These are phyloP conservation scores for Hipparchia semele DNA, from an alignment of 2,888 invertebrate genomes.

Conservation along the genomic window DNA sequence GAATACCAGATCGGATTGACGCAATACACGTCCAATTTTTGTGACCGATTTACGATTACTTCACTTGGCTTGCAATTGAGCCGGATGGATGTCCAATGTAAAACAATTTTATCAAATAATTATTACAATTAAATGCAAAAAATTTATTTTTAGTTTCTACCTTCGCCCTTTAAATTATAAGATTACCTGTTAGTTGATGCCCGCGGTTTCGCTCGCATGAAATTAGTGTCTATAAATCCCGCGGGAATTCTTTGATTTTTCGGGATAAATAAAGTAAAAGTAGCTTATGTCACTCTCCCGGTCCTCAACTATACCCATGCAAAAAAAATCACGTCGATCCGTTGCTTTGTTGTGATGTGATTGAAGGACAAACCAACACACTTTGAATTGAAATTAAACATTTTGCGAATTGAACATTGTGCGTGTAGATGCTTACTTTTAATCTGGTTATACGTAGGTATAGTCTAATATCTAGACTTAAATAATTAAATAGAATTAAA, in stretches of 20 bases:
- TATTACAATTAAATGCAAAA: neutral
- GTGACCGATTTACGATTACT: constrained; percentile 25
- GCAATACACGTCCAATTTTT: constrained; percentile 28
- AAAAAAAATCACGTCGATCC: no score
- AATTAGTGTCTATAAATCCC: no score
- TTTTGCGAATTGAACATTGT: no score
- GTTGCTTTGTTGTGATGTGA: no score
- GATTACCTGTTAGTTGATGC: no score
- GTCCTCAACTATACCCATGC: no score
- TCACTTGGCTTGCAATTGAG: constrained; percentile 11
- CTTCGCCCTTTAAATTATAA: neutral
- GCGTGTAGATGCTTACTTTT: neutral
- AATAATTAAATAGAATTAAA: neutral
- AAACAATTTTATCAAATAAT: neutral
- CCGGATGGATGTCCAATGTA: neutral
- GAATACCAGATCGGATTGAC: constrained; percentile 23
- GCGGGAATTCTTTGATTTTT: no score
- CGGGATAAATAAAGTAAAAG: no score
- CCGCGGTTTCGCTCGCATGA: no score
- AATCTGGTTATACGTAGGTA: neutral
- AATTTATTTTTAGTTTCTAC: neutral
- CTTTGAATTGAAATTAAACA: no score
- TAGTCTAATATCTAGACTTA: neutral
- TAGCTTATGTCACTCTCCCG: no score
- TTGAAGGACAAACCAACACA: no score